These are phyloP conservation scores for Alexandromys oeconomus DNA, from an alignment of 2,797 vertebrate genomes.

Conservation along the genomic window DNA sequence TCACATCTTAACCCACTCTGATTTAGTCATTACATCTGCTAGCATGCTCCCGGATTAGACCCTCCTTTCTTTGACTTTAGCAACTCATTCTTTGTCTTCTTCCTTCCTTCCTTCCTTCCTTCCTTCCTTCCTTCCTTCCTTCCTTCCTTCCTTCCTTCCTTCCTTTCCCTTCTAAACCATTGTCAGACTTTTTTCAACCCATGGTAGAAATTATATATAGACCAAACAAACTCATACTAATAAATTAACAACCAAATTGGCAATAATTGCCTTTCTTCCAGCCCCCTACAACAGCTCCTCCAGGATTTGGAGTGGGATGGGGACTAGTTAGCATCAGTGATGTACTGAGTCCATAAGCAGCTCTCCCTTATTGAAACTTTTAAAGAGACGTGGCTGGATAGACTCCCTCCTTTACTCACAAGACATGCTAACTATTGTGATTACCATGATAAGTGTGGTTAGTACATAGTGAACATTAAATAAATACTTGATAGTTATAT, in stretches of 20 bases:
- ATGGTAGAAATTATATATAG: background rate
- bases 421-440: background rate
- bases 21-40: background rate
- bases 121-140: too few relatives aligned
- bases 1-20: background rate
- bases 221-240: background rate
- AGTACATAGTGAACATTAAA: background rate
- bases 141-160: too few relatives aligned
- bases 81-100: background rate
- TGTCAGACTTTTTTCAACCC: background rate
- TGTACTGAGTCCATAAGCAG: background rate
- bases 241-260: constrained; percentile 14
- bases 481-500: background rate
- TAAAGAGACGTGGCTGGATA: background rate
- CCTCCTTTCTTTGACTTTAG: constrained; percentile 19
- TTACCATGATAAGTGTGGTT: background rate
- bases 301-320: background rate
- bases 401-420: background rate
- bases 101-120: too few relatives aligned
- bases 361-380: background rate
- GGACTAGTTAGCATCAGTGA: background rate
- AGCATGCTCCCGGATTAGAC: background rate
- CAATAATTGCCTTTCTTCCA: background rate
- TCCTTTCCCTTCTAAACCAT: background rate
- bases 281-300: background rate